Evolutionary conservation across 2,113 vertebrate genomes (phyloP).

Genomic region (Elephantulus edwardii): DNA sequence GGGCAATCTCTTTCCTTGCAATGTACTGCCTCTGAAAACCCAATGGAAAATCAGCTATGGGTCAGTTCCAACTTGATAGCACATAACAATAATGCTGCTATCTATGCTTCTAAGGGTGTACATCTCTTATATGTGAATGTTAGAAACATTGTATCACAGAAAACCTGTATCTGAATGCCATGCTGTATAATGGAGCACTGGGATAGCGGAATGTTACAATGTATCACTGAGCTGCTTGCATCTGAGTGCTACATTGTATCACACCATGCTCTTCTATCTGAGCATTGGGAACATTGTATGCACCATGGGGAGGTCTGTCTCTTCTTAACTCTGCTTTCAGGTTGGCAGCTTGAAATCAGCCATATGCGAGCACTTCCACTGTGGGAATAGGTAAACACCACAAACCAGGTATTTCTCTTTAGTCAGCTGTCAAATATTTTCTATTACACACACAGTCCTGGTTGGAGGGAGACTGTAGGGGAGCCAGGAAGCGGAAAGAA

Average conservation of each 20-base stretch:
- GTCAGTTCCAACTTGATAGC: too few relatives aligned
- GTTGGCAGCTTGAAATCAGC: not conserved
- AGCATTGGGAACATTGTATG: too few relatives aligned
- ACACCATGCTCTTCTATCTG: not conserved
- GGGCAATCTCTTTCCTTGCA: too few relatives aligned
- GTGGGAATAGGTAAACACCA: not conserved
- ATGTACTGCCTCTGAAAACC: too few relatives aligned
- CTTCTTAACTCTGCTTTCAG: not conserved
- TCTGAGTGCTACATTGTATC: not conserved
- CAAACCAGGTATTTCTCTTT: not conserved
- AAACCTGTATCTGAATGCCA: not conserved
- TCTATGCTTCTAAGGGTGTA: too few relatives aligned
- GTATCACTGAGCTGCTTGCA: too few relatives aligned
- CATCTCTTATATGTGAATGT: too few relatives aligned
- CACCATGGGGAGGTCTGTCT: not conserved
- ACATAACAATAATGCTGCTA: too few relatives aligned
- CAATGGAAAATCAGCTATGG: too few relatives aligned
- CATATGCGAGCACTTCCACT: not conserved
- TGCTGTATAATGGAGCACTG: too few relatives aligned
- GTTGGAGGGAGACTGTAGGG: not conserved
- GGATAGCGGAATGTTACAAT: too few relatives aligned
- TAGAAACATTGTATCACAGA: too few relatives aligned
- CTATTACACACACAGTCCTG: not conserved
- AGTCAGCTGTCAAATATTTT: not conserved
- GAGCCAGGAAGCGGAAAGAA: not conserved